Percentiles rank a stretch among this genome's conserved stretches.
phyloP scores from a whole-genome alignment of 2,113 vertebrate genomes.

The Cephalopholis sonnerati region DNA sequence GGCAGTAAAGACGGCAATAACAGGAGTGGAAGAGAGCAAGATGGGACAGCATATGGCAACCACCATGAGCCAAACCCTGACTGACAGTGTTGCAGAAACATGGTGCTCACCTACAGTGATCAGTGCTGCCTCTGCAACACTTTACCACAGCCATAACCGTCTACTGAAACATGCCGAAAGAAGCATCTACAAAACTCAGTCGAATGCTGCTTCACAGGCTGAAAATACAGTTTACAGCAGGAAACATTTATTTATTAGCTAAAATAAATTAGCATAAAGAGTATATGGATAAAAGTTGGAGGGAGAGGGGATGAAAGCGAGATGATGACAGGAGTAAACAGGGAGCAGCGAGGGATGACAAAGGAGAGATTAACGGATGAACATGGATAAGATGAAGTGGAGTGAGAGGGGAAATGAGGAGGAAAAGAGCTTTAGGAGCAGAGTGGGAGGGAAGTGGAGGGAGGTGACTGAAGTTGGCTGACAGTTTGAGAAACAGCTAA shows the following conservation, averaged over 20 bases:
- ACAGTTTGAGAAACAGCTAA: conserved; percentile 37
- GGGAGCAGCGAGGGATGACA: conserved; percentile 45
- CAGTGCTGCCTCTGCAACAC: not conserved
- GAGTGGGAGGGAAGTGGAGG: conserved; percentile 21
- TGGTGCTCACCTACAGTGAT: conserved; percentile 57
- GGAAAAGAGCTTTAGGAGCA: conserved; percentile 51
- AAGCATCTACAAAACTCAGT: not conserved
- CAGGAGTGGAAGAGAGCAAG: conserved; percentile 37
- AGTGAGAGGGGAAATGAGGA: conserved; percentile 6
- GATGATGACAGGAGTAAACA: conserved; percentile 61
- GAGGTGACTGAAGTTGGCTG: conserved; percentile 38
- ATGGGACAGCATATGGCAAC: conserved; percentile 66
- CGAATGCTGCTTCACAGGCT: not conserved
- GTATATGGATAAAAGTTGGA: conserved; percentile 14
- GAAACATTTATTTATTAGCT: conserved; percentile 3
- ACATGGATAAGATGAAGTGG: conserved; percentile 54
- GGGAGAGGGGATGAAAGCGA: conserved; percentile 49
- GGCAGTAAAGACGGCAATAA: conserved; percentile 23
- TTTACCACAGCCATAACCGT: not conserved
- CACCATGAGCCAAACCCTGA: conserved; percentile 60
- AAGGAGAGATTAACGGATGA: conserved; percentile 66
- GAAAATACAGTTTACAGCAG: not conserved
- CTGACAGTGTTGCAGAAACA: conserved; percentile 58
- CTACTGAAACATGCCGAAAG: not conserved
- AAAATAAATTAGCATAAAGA: conserved; percentile 36